Conservation (phyloP, 2,888 invertebrate genomes). For the Rhimphoctona megacephalus region DNA sequence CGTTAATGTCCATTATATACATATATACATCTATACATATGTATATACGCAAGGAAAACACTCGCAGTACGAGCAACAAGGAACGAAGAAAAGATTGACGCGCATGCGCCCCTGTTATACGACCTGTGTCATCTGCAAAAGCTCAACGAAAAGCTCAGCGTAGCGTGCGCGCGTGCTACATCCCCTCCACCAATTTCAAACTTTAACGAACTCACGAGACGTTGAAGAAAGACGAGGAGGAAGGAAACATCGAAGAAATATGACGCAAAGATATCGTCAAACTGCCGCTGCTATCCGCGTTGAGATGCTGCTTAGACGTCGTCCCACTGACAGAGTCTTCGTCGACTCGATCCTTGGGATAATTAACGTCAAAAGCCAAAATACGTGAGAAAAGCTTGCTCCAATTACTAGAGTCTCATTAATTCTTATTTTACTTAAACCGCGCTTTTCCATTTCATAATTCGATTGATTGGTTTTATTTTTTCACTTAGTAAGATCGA, state of each 20-base stretch:
- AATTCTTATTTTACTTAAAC: background rate
- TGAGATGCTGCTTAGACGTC: conserved; percentile 1
- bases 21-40: conserved; percentile 69
- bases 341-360: background rate
- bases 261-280: conserved; percentile 29
- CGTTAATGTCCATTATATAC: conserved; percentile 78
- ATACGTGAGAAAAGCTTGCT: conserved; percentile 19
- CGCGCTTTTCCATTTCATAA: background rate
- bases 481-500: background rate
- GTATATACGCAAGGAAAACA: conserved; percentile 57
- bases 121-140: conserved; percentile 66
- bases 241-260: background rate
- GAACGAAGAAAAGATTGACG: conserved; percentile 44
- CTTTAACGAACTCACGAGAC: conserved; percentile 9
- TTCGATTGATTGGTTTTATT: background rate
- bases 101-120: conserved; percentile 58
- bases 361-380: conserved; percentile 5
- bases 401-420: conserved; percentile 1
- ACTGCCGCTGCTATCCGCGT: background rate
- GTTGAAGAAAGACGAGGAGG: background rate
- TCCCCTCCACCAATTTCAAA: conserved; percentile 18
- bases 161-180: conserved; percentile 35
- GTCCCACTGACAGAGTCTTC: background rate
- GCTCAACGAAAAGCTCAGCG: conserved; percentile 62
- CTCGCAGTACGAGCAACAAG: conserved; percentile 43